These are phyloP conservation scores for Argyrosomus regius DNA, from an alignment of 2,797 vertebrate genomes.

Conservation along the genomic window DNA sequence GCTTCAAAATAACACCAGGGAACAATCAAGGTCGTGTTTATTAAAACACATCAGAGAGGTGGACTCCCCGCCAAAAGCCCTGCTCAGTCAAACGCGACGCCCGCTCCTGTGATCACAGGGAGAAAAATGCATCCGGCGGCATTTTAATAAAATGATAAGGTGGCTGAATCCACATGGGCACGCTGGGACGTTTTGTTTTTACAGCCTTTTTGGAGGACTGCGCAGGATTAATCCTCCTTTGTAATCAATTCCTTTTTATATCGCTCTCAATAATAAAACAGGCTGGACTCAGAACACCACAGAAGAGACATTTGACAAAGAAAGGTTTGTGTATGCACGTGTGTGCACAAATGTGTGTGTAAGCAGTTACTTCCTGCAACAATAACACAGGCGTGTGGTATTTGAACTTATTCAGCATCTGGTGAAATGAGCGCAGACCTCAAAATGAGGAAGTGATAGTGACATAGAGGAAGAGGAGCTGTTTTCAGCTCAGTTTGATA, in stretches of 20 bases:
- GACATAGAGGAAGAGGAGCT: slow-evolving; percentile 74
- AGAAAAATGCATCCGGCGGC: slow-evolving; percentile 49
- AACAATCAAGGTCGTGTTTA: slow-evolving; percentile 83
- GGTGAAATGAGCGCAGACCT: slow-evolving; percentile 65
- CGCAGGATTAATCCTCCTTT: slow-evolving; percentile 61
- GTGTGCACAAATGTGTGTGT: slow-evolving; percentile 41
- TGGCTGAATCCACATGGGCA: slow-evolving; percentile 56
- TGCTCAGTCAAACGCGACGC: slow-evolving; percentile 63
- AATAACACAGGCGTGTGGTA: slow-evolving; percentile 49
- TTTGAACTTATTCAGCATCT: slow-evolving; percentile 74
- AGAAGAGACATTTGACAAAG: slow-evolving; percentile 39
- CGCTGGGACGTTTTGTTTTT: slow-evolving; percentile 58
- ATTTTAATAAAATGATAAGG: slow-evolving; percentile 78
- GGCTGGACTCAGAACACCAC: slow-evolving; percentile 10
- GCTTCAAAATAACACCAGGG: slow-evolving; percentile 78
- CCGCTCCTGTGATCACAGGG: slow-evolving; percentile 63
- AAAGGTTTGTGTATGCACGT: slow-evolving; percentile 15
- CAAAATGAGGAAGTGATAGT: slow-evolving; percentile 82
- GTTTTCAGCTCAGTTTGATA: slow-evolving; percentile 61
- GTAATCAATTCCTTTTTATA: slow-evolving; percentile 68
- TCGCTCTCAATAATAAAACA: slow-evolving; percentile 49
- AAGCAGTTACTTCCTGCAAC: slow-evolving; percentile 77
- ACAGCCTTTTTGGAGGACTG: slow-evolving; percentile 45
- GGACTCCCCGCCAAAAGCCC: slow-evolving; percentile 67
- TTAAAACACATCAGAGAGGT: slow-evolving; percentile 80